Evolutionary conservation across 1,140 invertebrate genomes (phyloP).

Genomic region (Drepana arcuata): DNA sequence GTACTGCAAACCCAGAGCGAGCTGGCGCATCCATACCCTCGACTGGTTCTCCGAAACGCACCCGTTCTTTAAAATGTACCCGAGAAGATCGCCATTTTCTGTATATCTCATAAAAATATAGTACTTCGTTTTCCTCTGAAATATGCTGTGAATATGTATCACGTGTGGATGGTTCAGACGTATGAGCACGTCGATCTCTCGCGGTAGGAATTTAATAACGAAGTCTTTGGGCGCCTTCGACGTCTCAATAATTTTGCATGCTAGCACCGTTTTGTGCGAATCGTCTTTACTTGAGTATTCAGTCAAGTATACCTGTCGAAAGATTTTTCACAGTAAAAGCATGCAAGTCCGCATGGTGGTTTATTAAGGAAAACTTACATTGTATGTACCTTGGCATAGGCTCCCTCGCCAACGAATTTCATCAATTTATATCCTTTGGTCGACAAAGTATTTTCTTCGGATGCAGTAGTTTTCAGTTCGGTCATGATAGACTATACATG

Average conservation of each 20-base stretch:
- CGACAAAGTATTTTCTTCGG: constrained; percentile 74
- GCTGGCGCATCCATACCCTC: constrained; percentile 78
- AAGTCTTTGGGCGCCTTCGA: constrained; percentile 81
- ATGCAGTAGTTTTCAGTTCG: constrained; percentile 62
- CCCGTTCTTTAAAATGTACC: constrained; percentile 77
- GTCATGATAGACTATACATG: constrained; percentile 47
- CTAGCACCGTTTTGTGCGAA: constrained; percentile 48
- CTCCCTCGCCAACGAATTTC: constrained; percentile 77
- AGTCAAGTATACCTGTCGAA: constrained; percentile 77
- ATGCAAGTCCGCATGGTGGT: too few relatives aligned
- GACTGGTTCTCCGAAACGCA: constrained; percentile 76
- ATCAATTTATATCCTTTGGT: constrained; percentile 74
- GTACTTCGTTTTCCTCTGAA: constrained; percentile 76
- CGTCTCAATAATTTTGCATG: constrained; percentile 84
- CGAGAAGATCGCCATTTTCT: constrained; percentile 79
- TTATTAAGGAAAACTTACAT: too few relatives aligned
- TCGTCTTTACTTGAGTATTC: constrained; percentile 65
- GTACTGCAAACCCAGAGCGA: constrained; percentile 78
- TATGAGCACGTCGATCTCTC: constrained; percentile 80
- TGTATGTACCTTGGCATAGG: constrained; percentile 79
- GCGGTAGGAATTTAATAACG: constrained; percentile 81
- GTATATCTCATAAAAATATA: constrained; percentile 80
- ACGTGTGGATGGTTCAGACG: constrained; percentile 82
- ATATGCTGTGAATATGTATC: constrained; percentile 80
- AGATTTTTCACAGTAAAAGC: too few relatives aligned